Evolutionary conservation across 2,797 vertebrate genomes (phyloP), one percentile per base, ranked within the genome.

Genomic region (Gallinago nigripennis): DNA sequence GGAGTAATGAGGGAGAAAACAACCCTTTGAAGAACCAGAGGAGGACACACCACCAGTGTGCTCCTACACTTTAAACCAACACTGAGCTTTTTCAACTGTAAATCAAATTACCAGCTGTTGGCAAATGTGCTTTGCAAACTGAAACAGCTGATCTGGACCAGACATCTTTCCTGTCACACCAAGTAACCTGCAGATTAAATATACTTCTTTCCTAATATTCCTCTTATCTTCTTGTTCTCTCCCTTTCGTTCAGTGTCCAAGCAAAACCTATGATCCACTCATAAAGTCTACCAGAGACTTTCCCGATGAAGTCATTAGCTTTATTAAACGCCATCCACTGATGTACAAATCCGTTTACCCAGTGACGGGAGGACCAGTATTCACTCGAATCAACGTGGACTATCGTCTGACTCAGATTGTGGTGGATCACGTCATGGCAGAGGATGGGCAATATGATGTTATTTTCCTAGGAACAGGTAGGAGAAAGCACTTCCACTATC

Each of bases 381-480:
- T 99, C 97, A 99, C 98, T 8, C 98, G 98, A 6, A 98, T 99
- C 88, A 98, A 98, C 4, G 99, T 99, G 48, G 99, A 99, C 94
- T 99, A 99, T 97, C 98, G 98, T 4, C 97, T 99, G 83, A 99
- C 99, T 0, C 99, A 99, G 97, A 98, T 99, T 3, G 99, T 99
- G 46, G 99, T 99, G 96, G 99, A 99, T 94, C 99, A 98, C 0
- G 99, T 99, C 17, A 84, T 98, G 60, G 99, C 99, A n/a, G 99
- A 99, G 93, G 99, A 99, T 2, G 99, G 99, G 28, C 99, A 99
- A 4, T 99, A 99, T 30, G 99, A 99, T 31, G 99, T 99, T 71
- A 99, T 99, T 98, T 99, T 99, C 95, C 97, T 99, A 13, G 99
- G 99, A 71, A 99, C 99, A 98, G 99, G 99, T 99, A 96, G 90